Evolutionary conservation across 92 coral and sea anemone genomes (phyloP), one percentile per base, ranked within the genome.

Genomic region (Virgularia gustaviana): DNA sequence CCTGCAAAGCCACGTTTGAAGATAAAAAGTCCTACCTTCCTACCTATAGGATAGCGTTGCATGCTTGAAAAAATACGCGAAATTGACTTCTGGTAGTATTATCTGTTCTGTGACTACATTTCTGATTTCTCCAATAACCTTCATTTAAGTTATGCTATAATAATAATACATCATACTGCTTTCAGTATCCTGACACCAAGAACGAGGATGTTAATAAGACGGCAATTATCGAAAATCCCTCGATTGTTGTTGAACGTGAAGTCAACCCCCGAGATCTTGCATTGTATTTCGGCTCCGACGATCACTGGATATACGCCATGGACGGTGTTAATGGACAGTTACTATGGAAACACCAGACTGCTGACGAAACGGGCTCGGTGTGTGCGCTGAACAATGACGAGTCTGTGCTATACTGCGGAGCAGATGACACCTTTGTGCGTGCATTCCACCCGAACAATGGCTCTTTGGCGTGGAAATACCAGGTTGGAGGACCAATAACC

Each of bases 261-360:
- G 92, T 84, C 3, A 52, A 86, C 66, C 83, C 72, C 25, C 62
- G 71, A 62, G 96, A 86, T 54, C 81, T 90, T 22, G 88, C 92
- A 1, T 56, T 84, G 24, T 91, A 86, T 64, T 58, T 91, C 62
- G 90, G 96, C 37, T 87, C 91, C 20, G 97, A 91, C 27, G 97
- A 91, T 65, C 97, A 91, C 59, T 83, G 88, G 88, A 82, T 91
- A 20, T 91, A 91, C 74, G 96, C 96, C 6, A 41, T 91, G 64
- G 97, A 91, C 61, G 86, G 92, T n/a, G 79, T 54, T 38, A 79
- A 83, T 5, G 97, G 97, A 18, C 67, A 82, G 37, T 41, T 89
- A 60, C 81, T 84, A 71, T 91, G 97, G 97, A 91, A 89, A 49
- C 83, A 89, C 72, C 90, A 89, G 13, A 91, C 97, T 4, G 96